phyloP scores from a whole-genome alignment of 2,113 vertebrate genomes.

The Pedionomus torquatus region DNA sequence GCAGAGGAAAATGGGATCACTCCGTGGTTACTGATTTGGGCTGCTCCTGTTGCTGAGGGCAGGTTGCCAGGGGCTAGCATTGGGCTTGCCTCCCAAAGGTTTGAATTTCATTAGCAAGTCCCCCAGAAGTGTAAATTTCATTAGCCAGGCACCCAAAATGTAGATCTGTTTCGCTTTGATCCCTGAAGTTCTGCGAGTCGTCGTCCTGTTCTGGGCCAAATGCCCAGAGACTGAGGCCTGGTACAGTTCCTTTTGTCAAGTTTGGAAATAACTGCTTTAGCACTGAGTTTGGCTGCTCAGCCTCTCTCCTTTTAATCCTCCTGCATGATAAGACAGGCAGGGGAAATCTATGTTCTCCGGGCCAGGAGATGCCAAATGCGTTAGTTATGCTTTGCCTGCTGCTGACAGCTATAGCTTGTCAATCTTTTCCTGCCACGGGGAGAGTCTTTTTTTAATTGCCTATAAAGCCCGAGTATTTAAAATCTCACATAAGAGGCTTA shows the following conservation, averaged over 20 bases:
- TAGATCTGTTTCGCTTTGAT: not conserved
- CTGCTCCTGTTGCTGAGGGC: not conserved
- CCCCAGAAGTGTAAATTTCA: not conserved
- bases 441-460: constrained; percentile 24
- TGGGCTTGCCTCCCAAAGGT: not conserved
- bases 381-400: not conserved
- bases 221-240: not conserved
- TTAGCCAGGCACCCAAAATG: not conserved
- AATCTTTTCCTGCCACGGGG: not conserved
- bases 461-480: not conserved
- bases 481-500: constrained; percentile 51
- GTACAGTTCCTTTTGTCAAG: not conserved
- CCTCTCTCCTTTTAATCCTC: not conserved
- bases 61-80: not conserved
- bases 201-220: not conserved
- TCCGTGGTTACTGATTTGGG: not conserved
- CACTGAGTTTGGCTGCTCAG: not conserved
- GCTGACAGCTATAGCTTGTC: not conserved
- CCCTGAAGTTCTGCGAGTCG: not conserved
- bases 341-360: not conserved
- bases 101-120: not conserved
- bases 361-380: not conserved
- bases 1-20: not conserved
- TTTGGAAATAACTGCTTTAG: not conserved
- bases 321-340: not conserved